Evolutionary conservation across 2,888 invertebrate species (phyloP), one percentile per base, ranked within the genome.

Genomic region (Vesta saturnalis): DNA sequence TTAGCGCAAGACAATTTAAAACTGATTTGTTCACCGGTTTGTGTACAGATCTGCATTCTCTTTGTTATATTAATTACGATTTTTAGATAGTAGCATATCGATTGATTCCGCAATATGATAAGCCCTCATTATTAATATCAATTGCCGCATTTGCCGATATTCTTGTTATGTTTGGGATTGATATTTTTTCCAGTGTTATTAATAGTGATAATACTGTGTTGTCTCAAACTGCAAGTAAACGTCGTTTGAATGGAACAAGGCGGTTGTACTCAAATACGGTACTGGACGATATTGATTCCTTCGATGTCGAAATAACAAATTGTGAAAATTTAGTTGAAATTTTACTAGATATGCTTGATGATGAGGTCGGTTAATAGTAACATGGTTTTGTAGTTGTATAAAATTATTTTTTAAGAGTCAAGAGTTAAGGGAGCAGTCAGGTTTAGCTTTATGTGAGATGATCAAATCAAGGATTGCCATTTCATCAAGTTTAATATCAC

Each of bases 21-120:
- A 60, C 35, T 76, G 19, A 57, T 79, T 1, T 72, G 72, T 30
- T 71, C 75, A 39, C 79, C 79, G 10, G 79, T 79, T 72, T 74
- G 74, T 71, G 43, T 23, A 58, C 43, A 15, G 1, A 49, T 49
- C 3, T 3, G 15, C 14, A 18, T 14, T 16, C 3, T 49, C 12
- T 47, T 4, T 4, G 47, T 6, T 47, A 5, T 12, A 22, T 6
- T 5, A 55, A 23, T 30, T 30, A 3, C 16, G 1, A 23, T 60
- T 60, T 62, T 19, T 43, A 69, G 69, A 58, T 70, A 10, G 52
- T 70, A 16, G 21, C 64, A 1, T 67, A 70, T 52, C 55, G 61
- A 10, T 14, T 70, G 16, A 52, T 59, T 6, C 67, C 67, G 21
- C 23, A 56, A 19, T 22, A 57, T 14, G 60, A 67, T 6, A 67